Percentiles rank a stretch among this genome's conserved stretches.
Conservation (phyloP, 2,888 invertebrate genomes). For the Tipula unca region DNA sequence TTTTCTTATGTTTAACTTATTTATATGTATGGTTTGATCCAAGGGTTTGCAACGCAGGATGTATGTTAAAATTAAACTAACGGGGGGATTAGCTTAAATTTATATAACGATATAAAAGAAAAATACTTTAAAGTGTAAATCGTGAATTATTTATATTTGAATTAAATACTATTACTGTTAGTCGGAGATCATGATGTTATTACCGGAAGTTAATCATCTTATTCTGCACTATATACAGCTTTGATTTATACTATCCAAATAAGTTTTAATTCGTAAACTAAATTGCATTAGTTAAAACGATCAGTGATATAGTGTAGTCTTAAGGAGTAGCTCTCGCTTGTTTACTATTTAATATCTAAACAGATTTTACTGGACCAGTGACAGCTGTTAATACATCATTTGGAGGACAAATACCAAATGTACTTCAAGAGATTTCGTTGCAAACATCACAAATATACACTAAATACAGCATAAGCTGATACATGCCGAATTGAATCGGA, state of each 20-base stretch:
- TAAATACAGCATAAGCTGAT: slow-evolving; percentile 41
- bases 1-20: too few species aligned
- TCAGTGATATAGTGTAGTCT: slow-evolving; percentile 41
- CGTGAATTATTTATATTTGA: too few species aligned
- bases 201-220: slow-evolving; percentile 28
- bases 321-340: slow-evolving; percentile 51
- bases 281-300: slow-evolving; percentile 45
- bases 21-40: too few species aligned
- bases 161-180: too few species aligned
- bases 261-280: slow-evolving; percentile 30
- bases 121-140: too few species aligned
- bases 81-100: too few species aligned
- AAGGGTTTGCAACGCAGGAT: too few species aligned
- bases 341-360: slow-evolving; percentile 39
- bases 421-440: slow-evolving; percentile 44
- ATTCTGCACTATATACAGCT: slow-evolving; percentile 40
- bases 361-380: slow-evolving; percentile 24
- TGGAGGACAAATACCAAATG: slow-evolving; percentile 44
- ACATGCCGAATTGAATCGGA: slow-evolving; percentile 46
- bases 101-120: too few species aligned
- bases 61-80: too few species aligned
- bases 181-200: slow-evolving; percentile 47
- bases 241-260: slow-evolving; percentile 41
- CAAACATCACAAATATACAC: slow-evolving; percentile 43
- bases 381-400: slow-evolving; percentile 45